Base-by-base conservation (phyloP, 64 coral and sea anemone genomes). In the Pocillopora damicornis region DNA sequence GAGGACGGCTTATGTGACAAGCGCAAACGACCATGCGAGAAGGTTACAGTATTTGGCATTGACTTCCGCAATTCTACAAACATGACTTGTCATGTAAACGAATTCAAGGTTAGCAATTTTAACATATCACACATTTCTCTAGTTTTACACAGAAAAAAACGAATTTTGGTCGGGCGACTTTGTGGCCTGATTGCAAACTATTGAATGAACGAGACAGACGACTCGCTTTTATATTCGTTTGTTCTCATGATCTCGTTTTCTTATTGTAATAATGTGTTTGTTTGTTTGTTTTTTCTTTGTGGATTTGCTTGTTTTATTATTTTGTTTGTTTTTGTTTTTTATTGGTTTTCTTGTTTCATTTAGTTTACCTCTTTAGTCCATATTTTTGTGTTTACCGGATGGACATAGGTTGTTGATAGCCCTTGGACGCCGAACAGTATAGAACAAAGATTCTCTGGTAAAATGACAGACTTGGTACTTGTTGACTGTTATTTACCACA, bases 381-480 rank as follows among this genome's bases (percentile, higher is more conserved):
- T 51, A 51, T 51, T 51, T 51, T 4, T 7, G 3, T 7, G 2
- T 7, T 51, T 51, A 2, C 7, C 42, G 8, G 8, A n/a, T 3
- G 17, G 11, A 9, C 11, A 71, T 26, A 0, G 88, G 88, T 90
- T 14, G 14, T 62, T 3, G 36, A 9, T 36, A 30, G 79, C 25
- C 22, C 45, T 5, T 90, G 79, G 79, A 42, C 26, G 15, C 69
- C 79, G 35, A 81, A 75, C 26, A 36, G 35, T 22, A 18, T 22
- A 9, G 56, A 65, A 18, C 14, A 38, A 8, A 60, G 15, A 38
- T 79, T 60, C n/a, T 63, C 60, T 67, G 89, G 89, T 36, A 35
- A 20, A 37, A 91, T 86, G 82, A 86, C 60, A 60, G 89, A 91
- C 59, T 38, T 91, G 22, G 85, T 67, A 13, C 81, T 82, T 35